Evolutionary conservation across 2,113 vertebrate species (phyloP), one percentile per base, ranked within the genome.

Genomic region (Sinosuthora webbiana): DNA sequence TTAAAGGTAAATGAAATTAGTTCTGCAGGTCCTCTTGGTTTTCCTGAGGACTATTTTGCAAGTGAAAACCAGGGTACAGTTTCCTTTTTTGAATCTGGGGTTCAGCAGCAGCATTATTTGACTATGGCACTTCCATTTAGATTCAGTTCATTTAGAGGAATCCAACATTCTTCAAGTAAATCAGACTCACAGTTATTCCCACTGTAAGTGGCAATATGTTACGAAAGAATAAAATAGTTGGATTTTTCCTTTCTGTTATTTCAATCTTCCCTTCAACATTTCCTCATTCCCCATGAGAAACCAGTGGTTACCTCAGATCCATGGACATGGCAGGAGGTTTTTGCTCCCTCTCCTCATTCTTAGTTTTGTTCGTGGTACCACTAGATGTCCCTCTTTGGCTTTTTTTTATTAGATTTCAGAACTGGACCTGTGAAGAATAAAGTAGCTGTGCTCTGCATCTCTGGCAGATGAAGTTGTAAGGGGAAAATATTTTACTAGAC

Each of bases 371-470:
- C 23, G 1, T 39, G 78, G n/a, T 89, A 70, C 98, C 98, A 97
- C 98, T 98, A 98, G 98, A 97, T 98, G 98, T 98, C 98, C 97
- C 97, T 97, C 91, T 98, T 97, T 87, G 97, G 97, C 98, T 98
- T 98, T 97, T 82, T 82, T 97, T 95, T 97, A 95, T 95, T 92
- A 83, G 88, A 65, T 92, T 92, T 94, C 80, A 20, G 37, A 55
- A 28, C 52, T 68, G 69, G n/a, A 56, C 63, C 30, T 15, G 30
- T 6, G 75, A 69, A 44, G 45, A 74, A 5, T 81, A 23, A 82
- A 71, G 62, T 57, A 81, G 37, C 33, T 45, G 33, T 21, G 23
- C n/a, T 82, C 59, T 71, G 28, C 24, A 12, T 57, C n/a, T 82
- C 63, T 56, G 68, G 33, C 41, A 93, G 85, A 59, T 77, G 60